These are phyloP conservation scores for Rhynchomys soricoides DNA, from an alignment of 2,113 vertebrate species.

Conservation along the genomic window DNA sequence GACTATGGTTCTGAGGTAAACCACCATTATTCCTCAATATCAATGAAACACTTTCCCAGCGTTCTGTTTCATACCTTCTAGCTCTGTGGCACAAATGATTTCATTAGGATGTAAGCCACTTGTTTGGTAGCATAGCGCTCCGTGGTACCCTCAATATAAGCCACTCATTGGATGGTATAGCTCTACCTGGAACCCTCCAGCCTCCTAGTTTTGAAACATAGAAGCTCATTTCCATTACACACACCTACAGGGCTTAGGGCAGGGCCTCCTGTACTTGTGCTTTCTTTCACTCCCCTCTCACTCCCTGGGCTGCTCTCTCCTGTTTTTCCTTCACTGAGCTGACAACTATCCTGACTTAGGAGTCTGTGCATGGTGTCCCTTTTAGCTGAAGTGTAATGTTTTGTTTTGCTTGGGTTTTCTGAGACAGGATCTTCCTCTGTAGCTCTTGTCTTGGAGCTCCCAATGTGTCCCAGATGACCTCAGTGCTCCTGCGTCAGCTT, in stretches of 20 bases:
- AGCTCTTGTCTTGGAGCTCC: background rate
- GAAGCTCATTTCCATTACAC: background rate
- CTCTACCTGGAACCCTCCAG: background rate
- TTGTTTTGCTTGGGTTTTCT: background rate
- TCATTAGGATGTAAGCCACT: constrained; percentile 6
- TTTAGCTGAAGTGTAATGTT: background rate
- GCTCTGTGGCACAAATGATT: background rate
- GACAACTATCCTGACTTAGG: background rate
- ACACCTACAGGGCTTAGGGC: background rate
- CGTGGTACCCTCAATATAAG: background rate
- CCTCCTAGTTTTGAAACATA: background rate
- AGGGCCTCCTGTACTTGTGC: too few relatives aligned
- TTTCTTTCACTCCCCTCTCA: background rate
- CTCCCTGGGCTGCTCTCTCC: background rate
- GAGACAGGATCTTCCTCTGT: background rate
- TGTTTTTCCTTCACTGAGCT: background rate
- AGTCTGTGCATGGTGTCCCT: background rate
- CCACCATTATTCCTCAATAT: background rate
- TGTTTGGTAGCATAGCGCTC: background rate
- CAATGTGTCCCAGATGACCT: background rate
- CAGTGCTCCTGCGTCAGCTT: background rate
- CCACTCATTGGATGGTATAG: background rate
- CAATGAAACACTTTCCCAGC: background rate
- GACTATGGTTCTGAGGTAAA: background rate
- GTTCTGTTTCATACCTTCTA: background rate